Percentiles rank a stretch among this genome's conserved stretches.
Conservation (phyloP, 2,888 invertebrate genomes). For the Dryobota labecula region DNA sequence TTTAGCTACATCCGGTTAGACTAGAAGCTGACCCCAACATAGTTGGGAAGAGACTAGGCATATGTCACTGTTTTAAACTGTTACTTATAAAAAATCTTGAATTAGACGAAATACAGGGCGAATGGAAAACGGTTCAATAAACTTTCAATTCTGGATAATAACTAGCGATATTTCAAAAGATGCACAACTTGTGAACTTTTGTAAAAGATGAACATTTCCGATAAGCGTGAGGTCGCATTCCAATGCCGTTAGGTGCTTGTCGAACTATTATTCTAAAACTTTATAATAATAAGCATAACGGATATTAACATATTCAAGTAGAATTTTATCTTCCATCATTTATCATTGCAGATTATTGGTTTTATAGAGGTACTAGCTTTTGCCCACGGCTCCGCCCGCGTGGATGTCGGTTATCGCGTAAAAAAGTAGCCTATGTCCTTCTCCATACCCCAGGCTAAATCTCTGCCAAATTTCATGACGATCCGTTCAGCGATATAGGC, state of each 20-base stretch:
- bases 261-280: constrained; percentile 5
- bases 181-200: constrained; percentile 56
- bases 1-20: no score
- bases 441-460: no score
- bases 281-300: constrained; percentile 3
- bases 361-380: no score
- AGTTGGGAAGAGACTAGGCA: no score
- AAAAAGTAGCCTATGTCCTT: no score
- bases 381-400: no score
- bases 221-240: constrained; percentile 49
- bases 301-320: not conserved
- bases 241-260: constrained; percentile 5
- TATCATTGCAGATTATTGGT: not conserved
- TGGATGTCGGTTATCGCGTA: no score
- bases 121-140: constrained; percentile 4
- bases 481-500: no score
- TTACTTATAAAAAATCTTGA: not conserved
- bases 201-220: constrained; percentile 50
- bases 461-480: no score
- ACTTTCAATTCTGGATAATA: constrained; percentile 16
- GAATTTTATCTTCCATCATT: not conserved
- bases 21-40: no score
- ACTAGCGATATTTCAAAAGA: constrained; percentile 30
- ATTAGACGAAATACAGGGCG: not conserved
- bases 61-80: not conserved